Percentiles rank a stretch among this genome's conserved stretches.
Conservation (phyloP, 2,113 vertebrate species). For the Geococcyx californianus region DNA sequence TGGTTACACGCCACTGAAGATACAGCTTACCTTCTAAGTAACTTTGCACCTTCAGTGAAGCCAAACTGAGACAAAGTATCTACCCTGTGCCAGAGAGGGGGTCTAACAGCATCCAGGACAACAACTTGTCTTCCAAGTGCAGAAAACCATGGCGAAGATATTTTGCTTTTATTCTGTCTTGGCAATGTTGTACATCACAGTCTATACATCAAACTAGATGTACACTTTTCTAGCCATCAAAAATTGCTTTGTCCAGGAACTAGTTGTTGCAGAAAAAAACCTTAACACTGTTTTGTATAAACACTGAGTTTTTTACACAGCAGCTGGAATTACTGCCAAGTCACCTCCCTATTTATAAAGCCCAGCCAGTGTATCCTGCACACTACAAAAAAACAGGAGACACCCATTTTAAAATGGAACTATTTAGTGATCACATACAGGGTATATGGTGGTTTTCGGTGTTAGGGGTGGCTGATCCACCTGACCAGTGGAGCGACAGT, state of each 20-base stretch:
- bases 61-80: background rate
- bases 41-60: accelerated
- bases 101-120: no score
- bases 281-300: background rate
- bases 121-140: accelerated
- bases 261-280: accelerated
- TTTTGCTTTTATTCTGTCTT: background rate
- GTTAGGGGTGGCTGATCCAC: no score
- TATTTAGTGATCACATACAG: no score
- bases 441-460: no score
- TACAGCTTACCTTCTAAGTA: accelerated
- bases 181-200: no score
- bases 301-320: no score
- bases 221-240: background rate
- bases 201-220: accelerated
- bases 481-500: no score
- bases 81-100: accelerated
- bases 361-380: background rate
- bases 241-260: background rate
- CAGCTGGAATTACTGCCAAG: no score
- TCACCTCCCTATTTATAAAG: no score
- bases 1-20: accelerated
- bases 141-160: accelerated
- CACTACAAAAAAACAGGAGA: accelerated
- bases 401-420: no score